phyloP scores from a whole-genome alignment of 2,888 invertebrate genomes.

The Eugnorisma glareosa region DNA sequence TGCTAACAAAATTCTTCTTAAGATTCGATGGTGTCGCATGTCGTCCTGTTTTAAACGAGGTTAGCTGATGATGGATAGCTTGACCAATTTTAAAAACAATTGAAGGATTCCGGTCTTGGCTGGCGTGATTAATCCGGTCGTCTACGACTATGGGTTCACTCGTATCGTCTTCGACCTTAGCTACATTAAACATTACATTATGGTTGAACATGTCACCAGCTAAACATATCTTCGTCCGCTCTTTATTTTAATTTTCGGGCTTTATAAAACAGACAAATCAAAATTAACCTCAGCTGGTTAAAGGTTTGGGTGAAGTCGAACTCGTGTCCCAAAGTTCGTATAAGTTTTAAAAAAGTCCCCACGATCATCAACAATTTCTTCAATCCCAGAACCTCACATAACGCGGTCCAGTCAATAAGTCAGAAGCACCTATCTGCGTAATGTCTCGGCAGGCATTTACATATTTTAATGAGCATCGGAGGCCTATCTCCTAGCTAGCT shows the following conservation, averaged over 20 bases:
- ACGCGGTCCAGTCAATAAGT: conserved; percentile 80
- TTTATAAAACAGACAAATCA: neutral
- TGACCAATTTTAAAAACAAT: conserved; percentile 36
- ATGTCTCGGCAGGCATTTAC: conserved; percentile 89
- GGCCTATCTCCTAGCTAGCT: conserved; percentile 82
- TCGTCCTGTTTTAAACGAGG: neutral
- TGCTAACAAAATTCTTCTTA: neutral
- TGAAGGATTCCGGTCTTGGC: conserved; percentile 21
- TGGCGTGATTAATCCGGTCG: neutral
- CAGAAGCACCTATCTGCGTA: conserved; percentile 90
- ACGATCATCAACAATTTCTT: conserved; percentile 1
- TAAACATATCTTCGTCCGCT: neutral
- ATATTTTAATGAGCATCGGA: conserved; percentile 89
- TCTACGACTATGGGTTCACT: neutral
- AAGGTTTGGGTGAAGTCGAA: neutral
- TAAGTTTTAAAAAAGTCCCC: neutral
- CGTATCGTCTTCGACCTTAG: too few relatives aligned
- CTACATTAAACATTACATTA: neutral
- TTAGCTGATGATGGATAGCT: conserved; percentile 27
- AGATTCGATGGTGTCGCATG: neutral
- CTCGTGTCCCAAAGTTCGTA: too few relatives aligned
- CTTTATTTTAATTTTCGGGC: neutral
- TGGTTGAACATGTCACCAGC: neutral
- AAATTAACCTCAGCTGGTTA: neutral
- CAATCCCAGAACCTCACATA: conserved; percentile 67